These are phyloP conservation scores for Helicoverpa zea DNA, from an alignment of 1,140 invertebrate species.

Conservation along the genomic window DNA sequence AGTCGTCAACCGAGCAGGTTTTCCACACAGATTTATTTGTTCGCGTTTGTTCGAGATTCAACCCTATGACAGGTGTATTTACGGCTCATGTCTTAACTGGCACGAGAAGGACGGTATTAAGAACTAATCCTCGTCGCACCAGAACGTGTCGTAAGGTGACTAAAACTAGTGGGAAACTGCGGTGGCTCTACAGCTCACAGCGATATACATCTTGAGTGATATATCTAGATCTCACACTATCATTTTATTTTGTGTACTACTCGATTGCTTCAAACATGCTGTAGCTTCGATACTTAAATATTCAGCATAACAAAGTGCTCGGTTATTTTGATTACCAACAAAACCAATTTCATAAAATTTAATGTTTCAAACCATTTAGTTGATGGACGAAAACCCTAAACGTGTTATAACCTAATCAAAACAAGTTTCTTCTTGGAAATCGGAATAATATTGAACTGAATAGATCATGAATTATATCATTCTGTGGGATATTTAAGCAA, in stretches of 20 bases:
- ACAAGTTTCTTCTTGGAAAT: neutral
- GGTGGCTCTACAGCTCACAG: neutral
- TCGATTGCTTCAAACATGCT: neutral
- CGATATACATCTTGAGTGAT: constrained; percentile 7
- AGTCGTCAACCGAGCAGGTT: constrained; percentile 45
- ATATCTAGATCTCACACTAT: neutral
- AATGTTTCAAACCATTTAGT: neutral
- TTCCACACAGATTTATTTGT: constrained; percentile 42
- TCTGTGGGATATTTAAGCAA: neutral
- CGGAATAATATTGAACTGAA: neutral
- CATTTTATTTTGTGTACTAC: neutral
- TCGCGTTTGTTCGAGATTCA: constrained; percentile 20
- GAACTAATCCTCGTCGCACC: constrained; percentile 36
- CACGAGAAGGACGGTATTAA: constrained; percentile 33
- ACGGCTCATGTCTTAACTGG: constrained; percentile 23
- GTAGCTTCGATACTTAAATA: neutral
- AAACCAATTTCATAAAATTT: neutral
- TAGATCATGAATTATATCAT: no score
- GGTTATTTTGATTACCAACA: neutral
- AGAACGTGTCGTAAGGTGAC: constrained; percentile 46
- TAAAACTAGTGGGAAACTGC: constrained; percentile 35
- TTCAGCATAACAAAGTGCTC: neutral
- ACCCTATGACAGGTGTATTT: constrained; percentile 31
- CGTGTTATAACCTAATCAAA: neutral
- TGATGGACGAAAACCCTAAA: constrained; percentile 2